Base-by-base conservation (phyloP, 2,888 invertebrate species). In the Ochropacha duplaris region DNA sequence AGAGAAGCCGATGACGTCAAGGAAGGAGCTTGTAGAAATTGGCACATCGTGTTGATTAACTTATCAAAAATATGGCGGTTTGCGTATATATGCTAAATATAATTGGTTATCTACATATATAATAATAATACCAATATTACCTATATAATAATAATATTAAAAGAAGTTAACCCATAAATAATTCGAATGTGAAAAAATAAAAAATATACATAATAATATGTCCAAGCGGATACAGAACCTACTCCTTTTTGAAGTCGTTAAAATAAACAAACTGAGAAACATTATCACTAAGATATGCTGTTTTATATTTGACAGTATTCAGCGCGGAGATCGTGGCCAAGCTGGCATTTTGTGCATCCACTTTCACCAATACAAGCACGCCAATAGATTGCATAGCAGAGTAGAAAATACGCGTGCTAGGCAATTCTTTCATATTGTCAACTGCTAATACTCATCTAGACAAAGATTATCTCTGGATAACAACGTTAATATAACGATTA, bases 361-460 rank as follows among this genome's bases (percentile, higher is more conserved):
- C 90, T 90, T 90, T 91, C 90, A 86, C 90, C 86, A 68, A 83
- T 84, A 81, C 72, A 79, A 83, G 79, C 85, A 87, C 85, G 89
- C 84, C 81, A 88, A 81, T 81, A 79, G 78, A 82, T 79, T 76
- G 80, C 81, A 80, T 71, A 69, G 80, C 71, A 63, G 68, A 69
- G 67, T 80, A 81, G 82, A 84, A 83, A 84, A 76, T 81, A 71
- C 73, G 73, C 72, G 74, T 72, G 64, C 62, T 62, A n/a, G 68
- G 65, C 65, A 64, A 69, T 76, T 78, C 72, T 76, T 69, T 67
- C 56, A 60, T 69, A 72, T 74, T 76, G 71, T 69, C 70, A 69
- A 69, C 67, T 66, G 60, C 62, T 65, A 64, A 61, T 66, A 58
- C 62, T 59, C 54, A 54, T 60, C 59, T 54, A 56, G 57, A 50